Base-by-base conservation (phyloP, 2,888 invertebrate genomes). In the Stegophylla sp. region DNA sequence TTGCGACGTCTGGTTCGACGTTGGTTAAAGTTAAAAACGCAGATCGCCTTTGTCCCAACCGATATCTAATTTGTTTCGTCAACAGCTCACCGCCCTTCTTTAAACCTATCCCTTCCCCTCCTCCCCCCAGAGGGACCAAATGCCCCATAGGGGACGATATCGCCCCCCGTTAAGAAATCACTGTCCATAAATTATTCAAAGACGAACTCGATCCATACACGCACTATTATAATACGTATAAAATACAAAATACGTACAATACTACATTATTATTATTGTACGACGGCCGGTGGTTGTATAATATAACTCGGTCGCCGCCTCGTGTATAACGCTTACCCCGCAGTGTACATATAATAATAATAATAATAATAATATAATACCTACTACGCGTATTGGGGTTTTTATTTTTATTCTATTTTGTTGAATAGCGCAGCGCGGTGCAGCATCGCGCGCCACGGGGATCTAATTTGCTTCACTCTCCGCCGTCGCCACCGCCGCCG, bases 361-460 rank as follows among this genome's bases (percentile, higher is more conserved):
- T n/a, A n/a, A n/a, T n/a, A n/a, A n/a, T n/a, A 5, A 34, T 34
- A 34, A 34, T 34, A 34, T 34, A 34, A 34, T 34, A 34, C 34
- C 34, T 34, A 7, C 34, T 34, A 7, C 4, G 34, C 7, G 7
- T 34, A 34, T 28, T 28, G 61, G 28, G 61, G 28, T 48, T 67
- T 67, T 48, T 45, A 15, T 67, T 26, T 67, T 26, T 67, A 48
- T 66, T 34, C 34, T 34, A 28, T 59, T 67, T 63, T n/a, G 34
- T 71, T 71, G 69, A 79, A 79, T 79, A 79, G 71, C 71, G 10
- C 71, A 53, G 53, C 74, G 51, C 63, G 48, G 20, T 51, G 51
- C 79, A 77, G 61, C 61, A 48, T 71, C 79, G 67, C 69, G 69
- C 79, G 71, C 79, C 79, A 71, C 79, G 79, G 79, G 79, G 71